Conservation (phyloP, 2,797 vertebrate species). For the Macropus fuliginosus region DNA sequence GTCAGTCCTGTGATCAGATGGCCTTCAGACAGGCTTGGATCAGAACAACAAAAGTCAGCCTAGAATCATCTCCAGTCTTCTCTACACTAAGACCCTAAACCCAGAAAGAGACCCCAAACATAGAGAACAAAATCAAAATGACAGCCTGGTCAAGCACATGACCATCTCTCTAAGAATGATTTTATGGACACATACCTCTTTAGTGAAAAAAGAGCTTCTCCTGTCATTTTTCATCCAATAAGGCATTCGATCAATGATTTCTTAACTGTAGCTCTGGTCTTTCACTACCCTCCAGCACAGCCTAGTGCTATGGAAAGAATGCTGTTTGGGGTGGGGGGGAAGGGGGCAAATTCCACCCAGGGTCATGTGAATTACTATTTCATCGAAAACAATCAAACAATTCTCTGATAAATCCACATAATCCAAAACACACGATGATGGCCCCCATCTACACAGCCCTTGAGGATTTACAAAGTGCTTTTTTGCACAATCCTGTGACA, state of each 20-base stretch:
- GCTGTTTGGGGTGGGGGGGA: background rate
- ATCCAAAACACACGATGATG: background rate
- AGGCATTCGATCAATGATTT: background rate
- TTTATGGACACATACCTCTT: background rate
- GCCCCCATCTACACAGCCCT: background rate
- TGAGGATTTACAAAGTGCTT: background rate
- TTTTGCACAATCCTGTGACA: background rate
- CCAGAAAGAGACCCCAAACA: background rate
- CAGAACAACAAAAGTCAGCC: constrained; percentile 53
- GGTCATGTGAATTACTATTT: background rate
- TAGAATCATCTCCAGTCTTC: constrained; percentile 62
- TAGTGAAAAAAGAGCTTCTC: background rate
- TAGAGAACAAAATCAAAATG: background rate
- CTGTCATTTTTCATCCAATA: background rate
- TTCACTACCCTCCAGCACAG: background rate
- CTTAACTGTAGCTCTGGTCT: background rate
- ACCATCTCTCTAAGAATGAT: rapidly evolving
- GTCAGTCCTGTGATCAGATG: constrained; percentile 46
- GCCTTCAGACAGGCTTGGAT: constrained; percentile 42
- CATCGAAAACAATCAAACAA: background rate
- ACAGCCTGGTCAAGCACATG: background rate
- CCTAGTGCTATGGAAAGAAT: background rate
- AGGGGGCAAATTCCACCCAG: background rate
- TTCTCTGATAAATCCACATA: background rate
- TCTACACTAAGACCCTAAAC: background rate